phyloP scores from a whole-genome alignment of 2,888 invertebrate genomes.

The Drosophila antonietae region DNA sequence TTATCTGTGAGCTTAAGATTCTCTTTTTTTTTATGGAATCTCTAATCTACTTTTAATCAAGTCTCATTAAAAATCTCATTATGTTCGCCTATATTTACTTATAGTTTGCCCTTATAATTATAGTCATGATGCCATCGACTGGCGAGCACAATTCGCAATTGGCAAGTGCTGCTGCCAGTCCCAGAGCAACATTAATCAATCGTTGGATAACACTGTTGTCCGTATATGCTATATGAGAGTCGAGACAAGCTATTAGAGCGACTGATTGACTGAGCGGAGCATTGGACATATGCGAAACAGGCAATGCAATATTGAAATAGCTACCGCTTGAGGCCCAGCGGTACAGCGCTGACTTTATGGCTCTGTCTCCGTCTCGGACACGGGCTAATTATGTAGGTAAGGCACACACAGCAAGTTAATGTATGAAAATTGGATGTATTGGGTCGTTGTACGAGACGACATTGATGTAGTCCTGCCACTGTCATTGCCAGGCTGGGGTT shows the following conservation, averaged over 20 bases:
- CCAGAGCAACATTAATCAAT: slow-evolving; percentile 4
- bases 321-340: background rate
- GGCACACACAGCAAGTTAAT: slow-evolving; percentile 29
- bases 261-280: slow-evolving; percentile 4
- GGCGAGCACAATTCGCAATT: background rate
- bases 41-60: background rate
- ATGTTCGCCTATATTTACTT: background rate
- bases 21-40: background rate
- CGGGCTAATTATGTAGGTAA: slow-evolving; percentile 15
- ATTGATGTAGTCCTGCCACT: slow-evolving; percentile 2
- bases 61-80: background rate
- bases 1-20: background rate
- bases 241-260: slow-evolving; percentile 1
- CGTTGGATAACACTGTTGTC: slow-evolving; percentile 3
- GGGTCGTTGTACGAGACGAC: slow-evolving; percentile 9
- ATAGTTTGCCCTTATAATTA: background rate
- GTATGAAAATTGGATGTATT: slow-evolving; percentile 20
- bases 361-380: background rate
- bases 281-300: slow-evolving; percentile 15
- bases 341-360: slow-evolving; percentile 1
- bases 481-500: too few species aligned
- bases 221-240: background rate
- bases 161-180: slow-evolving; percentile 5
- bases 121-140: background rate
- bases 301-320: slow-evolving; percentile 49